These are phyloP conservation scores for Phyllostomus hastatus DNA, from an alignment of 2,113 vertebrate species.

Conservation along the genomic window DNA sequence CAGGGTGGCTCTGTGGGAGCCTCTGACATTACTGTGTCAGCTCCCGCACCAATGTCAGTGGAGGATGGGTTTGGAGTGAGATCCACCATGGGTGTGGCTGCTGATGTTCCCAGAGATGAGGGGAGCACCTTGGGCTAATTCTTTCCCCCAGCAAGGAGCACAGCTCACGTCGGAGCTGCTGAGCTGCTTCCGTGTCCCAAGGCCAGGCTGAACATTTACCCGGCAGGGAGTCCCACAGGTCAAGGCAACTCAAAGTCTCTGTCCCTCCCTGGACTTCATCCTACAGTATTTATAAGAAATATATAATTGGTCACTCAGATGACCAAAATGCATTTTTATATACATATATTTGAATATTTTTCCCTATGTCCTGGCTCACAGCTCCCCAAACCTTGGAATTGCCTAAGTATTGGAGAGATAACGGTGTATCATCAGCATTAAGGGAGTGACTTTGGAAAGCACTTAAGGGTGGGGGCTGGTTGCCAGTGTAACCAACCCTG, in stretches of 20 bases:
- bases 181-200: not conserved
- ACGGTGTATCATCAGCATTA: not conserved
- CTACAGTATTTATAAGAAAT: not conserved
- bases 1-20: not conserved
- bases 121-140: rapidly evolving
- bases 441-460: not conserved
- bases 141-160: not conserved
- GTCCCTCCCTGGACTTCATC: not conserved
- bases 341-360: not conserved
- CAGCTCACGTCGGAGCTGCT: not conserved
- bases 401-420: not conserved
- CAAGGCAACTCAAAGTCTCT: not conserved
- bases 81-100: not conserved
- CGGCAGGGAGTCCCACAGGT: not conserved
- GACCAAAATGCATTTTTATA: not conserved
- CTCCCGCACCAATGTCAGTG: not conserved
- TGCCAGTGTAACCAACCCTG: not conserved
- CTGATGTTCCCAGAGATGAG: not conserved
- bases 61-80: not conserved
- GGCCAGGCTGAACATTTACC: not conserved
- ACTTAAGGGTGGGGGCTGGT: not conserved
- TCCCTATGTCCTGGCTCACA: not conserved
- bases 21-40: not conserved
- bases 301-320: not conserved
- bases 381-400: not conserved